Conservation (phyloP, 2,797 vertebrate genomes). For the Mormyrus proboscirostris region DNA sequence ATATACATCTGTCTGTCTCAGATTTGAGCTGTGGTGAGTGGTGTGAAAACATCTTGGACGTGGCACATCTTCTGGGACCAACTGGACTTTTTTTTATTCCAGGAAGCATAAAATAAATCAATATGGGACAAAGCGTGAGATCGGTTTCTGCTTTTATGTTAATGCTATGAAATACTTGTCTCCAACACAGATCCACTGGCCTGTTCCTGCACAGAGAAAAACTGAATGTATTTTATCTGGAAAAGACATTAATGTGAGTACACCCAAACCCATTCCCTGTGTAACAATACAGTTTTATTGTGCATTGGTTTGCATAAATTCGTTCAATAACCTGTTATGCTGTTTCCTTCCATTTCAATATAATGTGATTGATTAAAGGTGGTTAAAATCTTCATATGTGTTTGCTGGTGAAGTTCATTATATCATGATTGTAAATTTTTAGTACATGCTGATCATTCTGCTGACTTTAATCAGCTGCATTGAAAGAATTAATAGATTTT, state of each 20-base stretch:
- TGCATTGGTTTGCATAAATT: not conserved
- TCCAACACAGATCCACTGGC: slow-evolving; percentile 86
- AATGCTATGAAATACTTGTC: slow-evolving; percentile 41
- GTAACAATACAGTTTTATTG: not conserved
- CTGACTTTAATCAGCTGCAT: not conserved
- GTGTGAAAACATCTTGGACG: slow-evolving; percentile 30
- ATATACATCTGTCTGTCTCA: not conserved
- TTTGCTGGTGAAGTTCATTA: not conserved
- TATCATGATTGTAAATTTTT: not conserved
- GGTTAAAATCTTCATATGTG: not conserved
- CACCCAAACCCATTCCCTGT: not conserved
- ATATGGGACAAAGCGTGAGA: slow-evolving; percentile 37
- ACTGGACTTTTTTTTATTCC: slow-evolving; percentile 38
- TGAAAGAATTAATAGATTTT: not conserved
- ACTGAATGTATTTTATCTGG: slow-evolving; percentile 90
- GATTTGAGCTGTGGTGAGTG: slow-evolving; percentile 3
- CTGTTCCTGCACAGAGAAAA: slow-evolving; percentile 82
- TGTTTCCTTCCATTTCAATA: not conserved
- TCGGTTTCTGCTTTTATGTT: slow-evolving; percentile 28
- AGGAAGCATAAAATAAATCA: slow-evolving; percentile 42
- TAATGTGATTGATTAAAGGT: not conserved
- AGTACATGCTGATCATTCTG: not conserved
- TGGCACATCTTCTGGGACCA: slow-evolving; percentile 40
- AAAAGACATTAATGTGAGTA: slow-evolving; percentile 92
- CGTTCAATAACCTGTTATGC: not conserved